phyloP scores from a whole-genome alignment of 2,888 invertebrate species.

The Volucella bombylans region DNA sequence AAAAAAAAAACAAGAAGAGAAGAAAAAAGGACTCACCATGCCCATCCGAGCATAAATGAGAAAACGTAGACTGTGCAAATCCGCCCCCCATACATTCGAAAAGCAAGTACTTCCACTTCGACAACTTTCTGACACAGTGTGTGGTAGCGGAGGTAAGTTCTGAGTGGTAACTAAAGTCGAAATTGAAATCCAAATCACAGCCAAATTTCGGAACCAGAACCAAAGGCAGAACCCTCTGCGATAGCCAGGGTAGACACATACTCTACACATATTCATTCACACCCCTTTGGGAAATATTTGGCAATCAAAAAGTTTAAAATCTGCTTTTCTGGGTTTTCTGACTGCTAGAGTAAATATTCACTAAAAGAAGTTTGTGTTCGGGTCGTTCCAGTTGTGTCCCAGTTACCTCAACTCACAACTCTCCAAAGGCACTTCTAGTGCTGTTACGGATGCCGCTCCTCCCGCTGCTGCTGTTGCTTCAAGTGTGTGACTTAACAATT shows the following conservation, averaged over 20 bases:
- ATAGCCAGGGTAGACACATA: not conserved
- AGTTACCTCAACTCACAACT: slow-evolving; percentile 3
- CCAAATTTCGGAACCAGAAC: not conserved
- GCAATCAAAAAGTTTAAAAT: slow-evolving; percentile 65
- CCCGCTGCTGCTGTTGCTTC: not conserved
- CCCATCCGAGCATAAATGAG: slow-evolving; percentile 61
- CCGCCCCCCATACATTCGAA: slow-evolving; percentile 17
- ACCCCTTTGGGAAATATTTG: slow-evolving; percentile 44
- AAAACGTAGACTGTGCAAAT: slow-evolving; percentile 66
- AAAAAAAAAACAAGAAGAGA: not conserved
- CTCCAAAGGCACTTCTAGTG: too few species aligned
- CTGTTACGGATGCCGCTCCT: too few species aligned
- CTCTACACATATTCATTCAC: not conserved
- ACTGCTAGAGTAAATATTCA: slow-evolving; percentile 52
- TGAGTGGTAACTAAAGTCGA: slow-evolving; percentile 8
- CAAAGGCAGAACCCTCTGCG: slow-evolving; percentile 3
- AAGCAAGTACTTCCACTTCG: too few species aligned
- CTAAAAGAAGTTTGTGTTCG: slow-evolving; percentile 57
- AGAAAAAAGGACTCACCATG: slow-evolving; percentile 55
- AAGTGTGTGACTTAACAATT: slow-evolving; percentile 52
- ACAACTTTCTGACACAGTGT: not conserved
- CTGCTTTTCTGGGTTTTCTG: slow-evolving; percentile 59
- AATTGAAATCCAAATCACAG: slow-evolving; percentile 40
- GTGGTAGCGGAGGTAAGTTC: slow-evolving; percentile 7
- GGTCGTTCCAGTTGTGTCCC: slow-evolving; percentile 27